These are phyloP conservation scores for Palythoa heliodiscus DNA, from an alignment of 92 coral and sea anemone genomes.

Conservation along the genomic window DNA sequence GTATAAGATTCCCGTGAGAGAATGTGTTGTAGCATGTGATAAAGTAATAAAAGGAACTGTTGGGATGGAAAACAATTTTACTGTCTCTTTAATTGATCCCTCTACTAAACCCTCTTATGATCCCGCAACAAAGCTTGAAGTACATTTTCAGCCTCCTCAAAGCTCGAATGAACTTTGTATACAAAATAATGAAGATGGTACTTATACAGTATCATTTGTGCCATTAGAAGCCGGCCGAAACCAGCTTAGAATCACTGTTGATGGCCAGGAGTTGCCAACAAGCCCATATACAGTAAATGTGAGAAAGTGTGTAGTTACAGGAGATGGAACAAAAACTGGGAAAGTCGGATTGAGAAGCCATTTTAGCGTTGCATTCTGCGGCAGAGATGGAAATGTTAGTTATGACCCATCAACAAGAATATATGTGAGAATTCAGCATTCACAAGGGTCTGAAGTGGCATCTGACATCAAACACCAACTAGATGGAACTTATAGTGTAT, in stretches of 20 bases:
- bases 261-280: constrained; percentile 22
- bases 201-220: constrained; percentile 20
- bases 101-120: constrained; percentile 9
- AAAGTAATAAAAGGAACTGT: constrained; percentile 36
- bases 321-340: constrained; percentile 25
- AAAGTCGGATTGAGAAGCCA: constrained; percentile 18
- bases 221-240: constrained; percentile 28
- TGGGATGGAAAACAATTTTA: constrained; percentile 37
- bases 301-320: constrained; percentile 28
- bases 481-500: constrained; percentile 46
- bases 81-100: constrained; percentile 7
- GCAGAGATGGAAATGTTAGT: not conserved
- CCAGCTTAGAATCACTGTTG: constrained; percentile 21
- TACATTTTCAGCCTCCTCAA: constrained; percentile 5
- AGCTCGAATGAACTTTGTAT: not conserved
- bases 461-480: constrained; percentile 22
- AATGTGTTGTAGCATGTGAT: constrained; percentile 29
- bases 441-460: constrained; percentile 18
- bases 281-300: constrained; percentile 33
- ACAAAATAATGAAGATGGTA: constrained; percentile 25
- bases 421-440: constrained; percentile 21
- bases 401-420: constrained; percentile 27
- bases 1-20: constrained; percentile 29
- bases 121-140: constrained; percentile 11
- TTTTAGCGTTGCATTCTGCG: constrained; percentile 26